phyloP scores from a whole-genome alignment of 2,113 vertebrate species.

The Raja brachyura region DNA sequence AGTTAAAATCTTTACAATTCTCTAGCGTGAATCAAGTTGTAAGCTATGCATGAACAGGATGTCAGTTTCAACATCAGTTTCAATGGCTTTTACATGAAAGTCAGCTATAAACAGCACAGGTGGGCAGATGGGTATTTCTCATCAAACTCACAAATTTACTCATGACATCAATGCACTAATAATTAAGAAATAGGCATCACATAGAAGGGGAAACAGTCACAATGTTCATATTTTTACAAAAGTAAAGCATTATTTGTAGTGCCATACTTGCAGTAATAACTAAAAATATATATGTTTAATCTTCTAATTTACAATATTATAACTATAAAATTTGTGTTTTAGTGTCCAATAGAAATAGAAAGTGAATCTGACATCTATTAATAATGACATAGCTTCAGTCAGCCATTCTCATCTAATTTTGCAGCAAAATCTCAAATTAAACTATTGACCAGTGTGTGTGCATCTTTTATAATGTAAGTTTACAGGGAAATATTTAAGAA shows the following conservation, averaged over 20 bases:
- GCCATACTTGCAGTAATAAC: not conserved
- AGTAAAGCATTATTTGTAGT: not conserved
- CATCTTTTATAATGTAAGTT: not conserved
- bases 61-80: not conserved
- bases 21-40: not conserved
- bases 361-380: not conserved
- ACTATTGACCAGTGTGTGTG: not conserved
- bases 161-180: not conserved
- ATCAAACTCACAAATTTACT: not conserved
- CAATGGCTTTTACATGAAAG: not conserved
- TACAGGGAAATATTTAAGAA: not conserved
- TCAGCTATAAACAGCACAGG: not conserved
- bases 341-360: not conserved
- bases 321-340: not conserved
- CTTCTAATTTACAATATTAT: not conserved
- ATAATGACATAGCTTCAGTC: not conserved
- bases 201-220: not conserved
- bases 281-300: not conserved
- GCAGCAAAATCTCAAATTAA: not conserved
- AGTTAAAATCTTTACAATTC: not conserved
- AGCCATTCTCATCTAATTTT: not conserved
- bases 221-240: not conserved
- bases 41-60: not conserved
- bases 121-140: not conserved
- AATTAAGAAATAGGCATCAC: not conserved